Percentiles rank a stretch among this genome's conserved stretches.
phyloP scores from a whole-genome alignment of 2,888 invertebrate genomes.

The Pachymerium ferrugineum region DNA sequence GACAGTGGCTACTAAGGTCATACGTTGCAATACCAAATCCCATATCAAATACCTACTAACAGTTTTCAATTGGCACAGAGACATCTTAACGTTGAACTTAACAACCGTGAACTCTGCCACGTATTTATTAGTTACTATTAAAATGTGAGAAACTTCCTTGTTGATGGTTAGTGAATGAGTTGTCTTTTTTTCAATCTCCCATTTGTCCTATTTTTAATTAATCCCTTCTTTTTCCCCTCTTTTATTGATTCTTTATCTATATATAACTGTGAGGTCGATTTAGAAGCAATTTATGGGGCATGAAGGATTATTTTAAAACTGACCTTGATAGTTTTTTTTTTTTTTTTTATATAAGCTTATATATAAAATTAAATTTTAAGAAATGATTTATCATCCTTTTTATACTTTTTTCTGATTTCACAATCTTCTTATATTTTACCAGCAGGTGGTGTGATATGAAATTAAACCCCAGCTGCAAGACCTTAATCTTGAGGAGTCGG shows the following conservation, averaged over 20 bases:
- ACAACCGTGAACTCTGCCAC: background rate
- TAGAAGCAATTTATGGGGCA: conserved; percentile 7
- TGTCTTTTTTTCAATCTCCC: background rate
- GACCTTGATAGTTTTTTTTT: background rate
- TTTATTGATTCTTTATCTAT: conserved; percentile 8
- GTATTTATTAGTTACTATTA: background rate
- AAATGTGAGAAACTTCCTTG: conserved; percentile 10
- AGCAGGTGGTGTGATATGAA: conserved; percentile 14
- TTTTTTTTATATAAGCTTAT: too few species aligned
- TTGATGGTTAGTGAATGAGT: conserved; percentile 11
- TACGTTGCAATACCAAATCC: too few species aligned
- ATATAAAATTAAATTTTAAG: background rate
- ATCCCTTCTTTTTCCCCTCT: background rate
- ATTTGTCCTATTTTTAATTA: conserved; percentile 24
- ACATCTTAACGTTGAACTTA: too few species aligned
- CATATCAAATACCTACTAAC: background rate
- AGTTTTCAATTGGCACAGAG: background rate
- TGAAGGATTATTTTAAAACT: background rate
- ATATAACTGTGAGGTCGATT: conserved; percentile 17
- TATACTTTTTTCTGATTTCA: background rate
- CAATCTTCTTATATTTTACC: background rate
- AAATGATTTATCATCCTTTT: background rate
- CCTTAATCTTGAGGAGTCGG: conserved; percentile 18
- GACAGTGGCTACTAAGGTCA: too few species aligned
- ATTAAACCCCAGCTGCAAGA: conserved; percentile 17